Evolutionary conservation across 2,797 vertebrate species (phyloP).

Genomic region (Bradypodion pumilum): DNA sequence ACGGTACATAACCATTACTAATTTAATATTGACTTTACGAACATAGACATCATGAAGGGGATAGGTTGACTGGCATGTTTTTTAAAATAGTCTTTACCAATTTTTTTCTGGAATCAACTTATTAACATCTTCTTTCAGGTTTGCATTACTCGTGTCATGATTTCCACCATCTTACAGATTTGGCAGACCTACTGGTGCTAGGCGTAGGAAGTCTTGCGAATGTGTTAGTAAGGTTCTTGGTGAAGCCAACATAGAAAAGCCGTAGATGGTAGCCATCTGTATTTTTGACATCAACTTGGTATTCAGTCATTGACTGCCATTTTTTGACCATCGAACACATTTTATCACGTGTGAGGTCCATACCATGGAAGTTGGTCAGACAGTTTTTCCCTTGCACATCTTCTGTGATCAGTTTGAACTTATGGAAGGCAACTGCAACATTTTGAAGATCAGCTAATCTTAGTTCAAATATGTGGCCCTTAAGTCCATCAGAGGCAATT

Average conservation of each 20-base stretch:
- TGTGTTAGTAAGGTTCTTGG: no score
- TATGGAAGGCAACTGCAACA: slow-evolving; percentile 97
- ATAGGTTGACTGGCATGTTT: no score
- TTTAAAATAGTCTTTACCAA: no score
- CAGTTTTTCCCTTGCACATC: slow-evolving; percentile 99
- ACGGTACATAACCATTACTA: background rate
- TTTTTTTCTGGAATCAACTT: no score
- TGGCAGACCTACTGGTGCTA: no score
- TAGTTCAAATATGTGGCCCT: slow-evolving; percentile 97
- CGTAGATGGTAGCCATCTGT: slow-evolving; percentile 96
- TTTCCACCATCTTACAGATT: no score
- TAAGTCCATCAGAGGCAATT: slow-evolving; percentile 98
- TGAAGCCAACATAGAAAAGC: slow-evolving; percentile 98
- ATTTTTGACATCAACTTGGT: slow-evolving; percentile 96
- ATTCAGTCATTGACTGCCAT: slow-evolving; percentile 99
- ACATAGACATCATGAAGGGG: no score
- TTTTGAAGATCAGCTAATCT: slow-evolving; percentile 98
- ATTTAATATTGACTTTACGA: no score
- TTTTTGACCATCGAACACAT: slow-evolving; percentile 99
- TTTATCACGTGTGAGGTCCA: slow-evolving; percentile 98
- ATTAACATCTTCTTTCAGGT: no score
- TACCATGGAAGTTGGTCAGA: slow-evolving; percentile 98
- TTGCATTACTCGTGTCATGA: no score
- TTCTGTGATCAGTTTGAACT: slow-evolving; percentile 97
- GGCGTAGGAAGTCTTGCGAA: no score